Evolutionary conservation across 37 sponge, comb jelly and placozoan genomes (phyloP), one percentile per base, ranked within the genome.

Genomic region (Hormiphora californensis): DNA sequence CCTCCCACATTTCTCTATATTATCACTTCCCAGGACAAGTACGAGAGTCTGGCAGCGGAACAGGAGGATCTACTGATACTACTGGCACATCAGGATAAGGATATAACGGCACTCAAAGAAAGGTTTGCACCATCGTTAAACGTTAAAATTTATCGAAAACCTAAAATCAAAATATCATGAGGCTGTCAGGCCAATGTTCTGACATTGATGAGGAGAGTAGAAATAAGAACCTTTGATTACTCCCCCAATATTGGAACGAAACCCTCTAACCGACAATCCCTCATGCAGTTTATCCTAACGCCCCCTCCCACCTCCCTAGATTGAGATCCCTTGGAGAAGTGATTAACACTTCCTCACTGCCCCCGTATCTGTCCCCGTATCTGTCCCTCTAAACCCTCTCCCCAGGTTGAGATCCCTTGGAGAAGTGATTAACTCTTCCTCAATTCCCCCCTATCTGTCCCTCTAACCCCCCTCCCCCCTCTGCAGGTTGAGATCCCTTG

Each of bases 41-140:
- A 87, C 22, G 85, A 88, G 36, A 86, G 40, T 12, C 41, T 91
- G 55, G 90, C 93, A 54, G 85, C 90, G 40, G 94, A 95, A 40
- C 91, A 89, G 87, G 94, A 95, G n/a, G 96, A 95, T 28, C 87
- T 95, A 30, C 87, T 93, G 23, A 90, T 93, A 8, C 88, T 95
- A 23, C 63, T 95, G 23, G 90, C 93, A 4, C 90, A 95, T 17
- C 88, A 93, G 38, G 94, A 93, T 59, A 34, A 49, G 21, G 88
- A 88, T 27, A 34, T 85, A 0, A 89, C 86, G 38, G 86, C 87
- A n/a, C 92, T 90, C 88, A 89, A 88, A 57, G 65, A 39, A 15
- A 37, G 81, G 81, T 73, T 36, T 25, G 63, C 25, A 46, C 11
- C 51, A n/a, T 12, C 51, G 51, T 17, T 8, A 17, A 12, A 46